Evolutionary conservation across 2,888 invertebrate genomes (phyloP).

Genomic region (Synergus japonicus): DNA sequence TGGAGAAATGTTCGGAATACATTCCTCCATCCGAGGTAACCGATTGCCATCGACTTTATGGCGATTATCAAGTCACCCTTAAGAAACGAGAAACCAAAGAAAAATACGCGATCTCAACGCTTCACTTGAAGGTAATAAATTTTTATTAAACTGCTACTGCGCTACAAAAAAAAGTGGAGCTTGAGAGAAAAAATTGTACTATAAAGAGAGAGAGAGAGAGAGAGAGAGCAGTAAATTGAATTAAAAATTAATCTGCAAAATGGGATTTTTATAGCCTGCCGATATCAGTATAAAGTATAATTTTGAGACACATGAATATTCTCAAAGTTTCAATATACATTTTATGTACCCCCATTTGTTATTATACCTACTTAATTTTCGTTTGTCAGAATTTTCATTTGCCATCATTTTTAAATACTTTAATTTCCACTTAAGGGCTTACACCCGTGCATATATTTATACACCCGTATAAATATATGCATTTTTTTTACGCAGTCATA

Average conservation of each 20-base stretch:
- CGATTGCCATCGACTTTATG: constrained; percentile 91
- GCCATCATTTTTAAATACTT: too few relatives aligned
- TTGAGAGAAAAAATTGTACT: not conserved
- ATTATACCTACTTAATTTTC: too few relatives aligned
- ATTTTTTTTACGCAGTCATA: too few relatives aligned
- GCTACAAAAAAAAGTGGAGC: not conserved
- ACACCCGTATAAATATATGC: too few relatives aligned
- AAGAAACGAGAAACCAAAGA: constrained; percentile 94
- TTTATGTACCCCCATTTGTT: too few relatives aligned
- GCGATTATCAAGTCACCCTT: constrained; percentile 91
- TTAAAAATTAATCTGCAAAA: not conserved
- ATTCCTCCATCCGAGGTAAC: constrained; percentile 94
- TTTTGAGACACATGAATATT: too few relatives aligned
- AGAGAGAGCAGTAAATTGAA: not conserved
- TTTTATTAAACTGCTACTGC: not conserved
- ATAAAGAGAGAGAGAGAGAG: not conserved
- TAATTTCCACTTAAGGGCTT: too few relatives aligned
- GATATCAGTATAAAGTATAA: too few relatives aligned
- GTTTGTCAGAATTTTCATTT: too few relatives aligned
- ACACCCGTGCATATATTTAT: too few relatives aligned
- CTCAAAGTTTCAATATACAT: too few relatives aligned
- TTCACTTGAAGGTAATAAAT: constrained; percentile 85
- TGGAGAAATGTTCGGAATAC: constrained; percentile 94
- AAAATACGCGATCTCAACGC: constrained; percentile 92
- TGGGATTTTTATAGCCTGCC: too few relatives aligned